These are phyloP conservation scores for Monoplex corrugatus DNA, from an alignment of 2,888 invertebrate genomes.

Conservation along the genomic window DNA sequence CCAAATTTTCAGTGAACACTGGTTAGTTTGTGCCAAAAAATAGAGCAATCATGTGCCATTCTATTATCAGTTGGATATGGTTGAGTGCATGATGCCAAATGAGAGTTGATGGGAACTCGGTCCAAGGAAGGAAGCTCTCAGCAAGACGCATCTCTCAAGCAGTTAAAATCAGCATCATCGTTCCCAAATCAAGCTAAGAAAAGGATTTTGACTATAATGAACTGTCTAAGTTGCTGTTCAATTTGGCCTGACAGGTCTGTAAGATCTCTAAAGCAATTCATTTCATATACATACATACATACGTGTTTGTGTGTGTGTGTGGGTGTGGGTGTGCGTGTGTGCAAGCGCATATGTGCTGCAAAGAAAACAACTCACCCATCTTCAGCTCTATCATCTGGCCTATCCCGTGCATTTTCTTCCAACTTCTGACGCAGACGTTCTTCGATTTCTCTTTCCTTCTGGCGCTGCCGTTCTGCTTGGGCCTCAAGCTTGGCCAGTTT, in stretches of 20 bases:
- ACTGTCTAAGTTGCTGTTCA: background rate
- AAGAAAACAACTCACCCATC: background rate
- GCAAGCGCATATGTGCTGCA: too few relatives aligned
- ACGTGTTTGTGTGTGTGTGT: too few relatives aligned
- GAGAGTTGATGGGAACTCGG: background rate
- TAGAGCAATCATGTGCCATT: too few relatives aligned
- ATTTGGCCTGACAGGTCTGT: background rate
- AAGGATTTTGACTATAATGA: too few relatives aligned
- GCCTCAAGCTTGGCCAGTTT: constrained; percentile 77
- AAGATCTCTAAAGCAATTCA: background rate
- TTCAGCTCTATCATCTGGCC: background rate
- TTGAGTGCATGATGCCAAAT: too few relatives aligned
- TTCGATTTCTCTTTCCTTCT: constrained; percentile 79
- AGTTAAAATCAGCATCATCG: constrained; percentile 26
- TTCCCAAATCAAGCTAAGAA: background rate
- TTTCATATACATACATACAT: background rate
- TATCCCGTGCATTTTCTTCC: background rate
- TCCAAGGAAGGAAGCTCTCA: constrained; percentile 40
- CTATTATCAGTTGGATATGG: too few relatives aligned
- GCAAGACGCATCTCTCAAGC: constrained; percentile 4
- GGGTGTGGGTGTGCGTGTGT: too few relatives aligned
- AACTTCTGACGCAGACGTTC: constrained; percentile 66
- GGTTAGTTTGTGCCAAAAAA: too few relatives aligned
- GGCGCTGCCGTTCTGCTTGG: constrained; percentile 76
- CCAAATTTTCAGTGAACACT: too few relatives aligned